Evolutionary conservation across 2,113 vertebrate species (phyloP).

Genomic region (Crotalus tigris): DNA sequence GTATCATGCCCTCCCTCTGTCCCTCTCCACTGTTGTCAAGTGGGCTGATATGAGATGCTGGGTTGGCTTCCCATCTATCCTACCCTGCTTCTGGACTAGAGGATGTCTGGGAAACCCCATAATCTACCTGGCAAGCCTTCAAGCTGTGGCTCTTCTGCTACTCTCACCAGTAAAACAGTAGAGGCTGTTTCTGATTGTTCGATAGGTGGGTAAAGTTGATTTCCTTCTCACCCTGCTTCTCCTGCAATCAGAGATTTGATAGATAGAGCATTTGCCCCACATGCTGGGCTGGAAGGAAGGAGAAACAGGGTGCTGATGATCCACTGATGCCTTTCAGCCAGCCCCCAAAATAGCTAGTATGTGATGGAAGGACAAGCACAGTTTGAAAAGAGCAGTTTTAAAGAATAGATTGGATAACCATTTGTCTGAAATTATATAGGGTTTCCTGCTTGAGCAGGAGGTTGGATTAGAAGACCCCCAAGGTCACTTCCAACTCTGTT

Average conservation of each 20-base stretch:
- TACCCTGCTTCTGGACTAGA: not conserved
- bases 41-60: not conserved
- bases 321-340: not conserved
- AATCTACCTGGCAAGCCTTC: not conserved
- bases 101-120: not conserved
- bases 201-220: not conserved
- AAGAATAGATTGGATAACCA: too few relatives aligned
- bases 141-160: not conserved
- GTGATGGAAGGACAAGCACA: not conserved
- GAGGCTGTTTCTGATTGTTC: not conserved
- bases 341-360: not conserved
- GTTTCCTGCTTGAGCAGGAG: too few relatives aligned
- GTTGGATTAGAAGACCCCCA: too few relatives aligned
- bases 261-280: not conserved
- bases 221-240: not conserved
- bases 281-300: not conserved
- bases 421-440: too few relatives aligned
- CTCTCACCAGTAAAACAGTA: not conserved
- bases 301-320: not conserved
- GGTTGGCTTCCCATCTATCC: not conserved
- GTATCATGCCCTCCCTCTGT: not conserved
- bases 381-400: not conserved
- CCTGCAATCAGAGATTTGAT: not conserved
- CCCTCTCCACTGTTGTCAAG: not conserved
- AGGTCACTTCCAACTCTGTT: too few relatives aligned